Conservation (phyloP, 2,113 vertebrate species). For the Lathamus discolor region DNA sequence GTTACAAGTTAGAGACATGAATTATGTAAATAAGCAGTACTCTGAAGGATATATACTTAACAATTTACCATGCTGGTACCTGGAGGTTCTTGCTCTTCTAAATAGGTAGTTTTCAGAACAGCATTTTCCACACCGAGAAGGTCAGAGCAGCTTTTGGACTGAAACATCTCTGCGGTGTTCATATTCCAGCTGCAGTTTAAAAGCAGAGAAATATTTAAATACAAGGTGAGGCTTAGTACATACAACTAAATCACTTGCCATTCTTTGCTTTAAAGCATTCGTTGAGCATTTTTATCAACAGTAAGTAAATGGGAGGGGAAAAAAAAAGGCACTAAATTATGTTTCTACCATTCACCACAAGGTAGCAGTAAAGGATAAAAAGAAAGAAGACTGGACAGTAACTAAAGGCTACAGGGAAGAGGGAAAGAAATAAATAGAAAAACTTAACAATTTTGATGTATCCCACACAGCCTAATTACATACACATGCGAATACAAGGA, state of each 20-base stretch:
- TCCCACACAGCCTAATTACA: background rate
- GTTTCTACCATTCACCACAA: background rate
- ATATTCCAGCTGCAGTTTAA: background rate
- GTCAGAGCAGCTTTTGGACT: background rate
- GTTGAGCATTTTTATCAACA: background rate
- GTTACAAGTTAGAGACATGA: background rate
- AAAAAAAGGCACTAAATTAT: background rate
- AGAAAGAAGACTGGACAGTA: background rate
- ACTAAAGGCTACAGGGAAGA: background rate
- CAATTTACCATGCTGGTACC: too few species aligned
- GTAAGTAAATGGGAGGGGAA: background rate
- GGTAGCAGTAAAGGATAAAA: conserved; percentile 51
- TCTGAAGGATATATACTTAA: background rate
- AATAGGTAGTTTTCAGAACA: background rate
- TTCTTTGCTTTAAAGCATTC: background rate
- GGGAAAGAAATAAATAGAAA: background rate
- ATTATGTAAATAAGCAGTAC: background rate
- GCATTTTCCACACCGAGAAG: background rate
- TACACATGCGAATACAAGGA: background rate
- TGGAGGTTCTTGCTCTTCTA: background rate
- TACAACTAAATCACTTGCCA: background rate
- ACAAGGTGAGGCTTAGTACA: background rate
- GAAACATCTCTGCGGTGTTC: background rate
- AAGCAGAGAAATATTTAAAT: background rate
- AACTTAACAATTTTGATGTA: background rate